A percentile compares a stretch with the other conserved stretches of the same genome.
Conservation (phyloP, 2,797 vertebrate species). For the Gephyroberyx darwinii region DNA sequence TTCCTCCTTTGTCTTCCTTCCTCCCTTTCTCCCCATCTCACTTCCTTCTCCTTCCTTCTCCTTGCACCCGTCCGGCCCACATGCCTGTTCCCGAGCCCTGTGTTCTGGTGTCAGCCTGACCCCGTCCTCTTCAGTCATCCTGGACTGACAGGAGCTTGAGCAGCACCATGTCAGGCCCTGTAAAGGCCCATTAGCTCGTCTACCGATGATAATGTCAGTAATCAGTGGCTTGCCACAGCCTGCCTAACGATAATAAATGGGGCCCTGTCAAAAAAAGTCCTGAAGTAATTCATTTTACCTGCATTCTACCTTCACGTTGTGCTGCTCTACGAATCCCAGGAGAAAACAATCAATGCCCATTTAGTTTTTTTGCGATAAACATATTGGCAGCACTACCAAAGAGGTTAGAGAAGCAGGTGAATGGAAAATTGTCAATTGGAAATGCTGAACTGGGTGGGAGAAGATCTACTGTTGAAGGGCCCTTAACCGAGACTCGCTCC, state of each 20-base stretch:
- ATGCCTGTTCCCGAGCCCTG: background rate
- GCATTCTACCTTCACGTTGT: background rate
- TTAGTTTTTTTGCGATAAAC: conserved; percentile 4
- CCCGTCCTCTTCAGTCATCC: background rate
- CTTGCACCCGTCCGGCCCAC: background rate
- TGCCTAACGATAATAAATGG: conserved; percentile 37
- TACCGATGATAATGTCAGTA: conserved; percentile 40
- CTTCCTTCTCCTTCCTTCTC: background rate
- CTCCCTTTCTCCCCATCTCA: background rate
- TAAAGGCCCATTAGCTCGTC: conserved; percentile 45
- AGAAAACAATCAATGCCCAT: background rate
- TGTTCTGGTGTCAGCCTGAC: conserved; percentile 6
- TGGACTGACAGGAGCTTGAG: conserved; percentile 11
- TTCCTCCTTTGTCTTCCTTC: background rate
- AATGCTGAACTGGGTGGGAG: no score
- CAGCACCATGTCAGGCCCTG: background rate
- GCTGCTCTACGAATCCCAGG: background rate
- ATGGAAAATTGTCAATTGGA: no score
- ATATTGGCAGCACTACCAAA: background rate
- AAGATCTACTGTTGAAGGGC: no score
- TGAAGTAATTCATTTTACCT: conserved; percentile 29
- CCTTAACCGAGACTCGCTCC: no score
- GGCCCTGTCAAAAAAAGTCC: conserved; percentile 24
- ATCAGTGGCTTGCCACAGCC: conserved; percentile 24
- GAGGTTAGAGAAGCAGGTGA: background rate